Base-by-base conservation (phyloP, 2,888 invertebrate genomes). In the Polyommatus iphigenia region DNA sequence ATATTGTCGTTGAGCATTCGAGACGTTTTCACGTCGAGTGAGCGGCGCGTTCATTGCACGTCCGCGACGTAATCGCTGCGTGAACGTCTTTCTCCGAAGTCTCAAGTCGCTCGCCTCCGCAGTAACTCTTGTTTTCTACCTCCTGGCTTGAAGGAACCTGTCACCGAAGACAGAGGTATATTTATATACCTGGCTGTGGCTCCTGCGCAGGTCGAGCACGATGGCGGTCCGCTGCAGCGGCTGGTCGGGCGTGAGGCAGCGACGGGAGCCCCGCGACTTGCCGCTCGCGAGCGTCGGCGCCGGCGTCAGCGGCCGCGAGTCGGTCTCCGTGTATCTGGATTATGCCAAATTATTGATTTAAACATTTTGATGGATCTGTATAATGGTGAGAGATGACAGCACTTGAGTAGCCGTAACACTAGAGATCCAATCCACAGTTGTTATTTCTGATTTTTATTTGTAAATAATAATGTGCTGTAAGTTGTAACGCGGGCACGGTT, bases 231-330 rank as follows among this genome's bases (percentile, higher is more conserved):
- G 95, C 81, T 95, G 95, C 77, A 92, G 90, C 1, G 94, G 90
- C 71, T 96, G 95, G 86, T 97, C 97, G 0, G 97, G 97, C 0
- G 97, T 97, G 41, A 97, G 95, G 84, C 97, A 97, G 76, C 96
- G 89, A 79, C 96, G 94, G 83, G 97, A 95, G 79, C 97, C 95
- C 84, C 96, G 86, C 76, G 97, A 95, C 87, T 97, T 94, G 82
- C 96, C 96, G 85, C 97, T 97, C 8, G 96, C 96, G 5, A 97
- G 93, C 0, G 97, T 97, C 0, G 97, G 97, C 0, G 97, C 96
- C 0, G 98, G 98, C 0, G 97, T 97, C 81, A 96, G 89, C 0
- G 98, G 97, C 36, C 98, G 94, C 0, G 98, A 98, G 87, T 98
- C 98, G 0, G 97, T 98, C 83, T 97, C 97, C 0, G 97, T 97